phyloP scores from a whole-genome alignment of 1,140 invertebrate genomes.

The Littorina saxatilis region DNA sequence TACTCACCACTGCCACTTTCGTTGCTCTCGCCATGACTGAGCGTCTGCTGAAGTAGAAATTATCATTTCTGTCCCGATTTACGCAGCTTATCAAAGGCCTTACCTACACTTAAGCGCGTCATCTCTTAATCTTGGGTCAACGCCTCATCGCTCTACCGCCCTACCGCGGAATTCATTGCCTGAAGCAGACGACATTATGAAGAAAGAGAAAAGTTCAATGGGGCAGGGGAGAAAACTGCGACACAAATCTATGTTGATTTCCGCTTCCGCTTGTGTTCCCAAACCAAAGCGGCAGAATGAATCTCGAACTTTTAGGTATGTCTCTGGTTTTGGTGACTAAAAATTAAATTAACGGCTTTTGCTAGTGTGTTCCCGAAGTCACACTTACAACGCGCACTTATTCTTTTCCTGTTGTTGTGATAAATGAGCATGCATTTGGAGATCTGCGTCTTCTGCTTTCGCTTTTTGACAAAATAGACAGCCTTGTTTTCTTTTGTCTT shows the following conservation, averaged over 20 bases:
- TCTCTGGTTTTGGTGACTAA: constrained; percentile 6
- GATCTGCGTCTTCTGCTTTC: too few species aligned
- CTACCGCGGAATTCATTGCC: neutral
- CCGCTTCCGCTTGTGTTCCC: neutral
- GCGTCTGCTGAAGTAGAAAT: too few species aligned
- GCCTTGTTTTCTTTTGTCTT: too few species aligned
- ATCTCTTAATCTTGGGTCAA: neutral
- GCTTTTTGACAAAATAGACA: too few species aligned
- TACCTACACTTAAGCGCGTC: too few species aligned
- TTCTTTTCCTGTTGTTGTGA: too few species aligned
- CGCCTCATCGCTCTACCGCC: neutral
- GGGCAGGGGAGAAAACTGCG: neutral
- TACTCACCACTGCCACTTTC: constrained; percentile 25
- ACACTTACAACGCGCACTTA: too few species aligned
- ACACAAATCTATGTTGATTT: neutral
- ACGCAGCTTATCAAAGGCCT: too few species aligned
- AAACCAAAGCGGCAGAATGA: constrained; percentile 73
- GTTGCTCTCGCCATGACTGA: neutral
- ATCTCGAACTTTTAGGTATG: constrained; percentile 86
- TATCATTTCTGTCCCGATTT: too few species aligned
- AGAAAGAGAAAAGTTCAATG: neutral
- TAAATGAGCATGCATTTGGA: too few species aligned
- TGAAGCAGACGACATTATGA: neutral
- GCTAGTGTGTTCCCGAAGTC: too few species aligned
- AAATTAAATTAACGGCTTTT: constrained; percentile 59